Percentiles rank a stretch among this genome's conserved stretches.
These are phyloP conservation scores for Etheostoma spectabile DNA, from an alignment of 2,113 vertebrate species.

Conservation along the genomic window DNA sequence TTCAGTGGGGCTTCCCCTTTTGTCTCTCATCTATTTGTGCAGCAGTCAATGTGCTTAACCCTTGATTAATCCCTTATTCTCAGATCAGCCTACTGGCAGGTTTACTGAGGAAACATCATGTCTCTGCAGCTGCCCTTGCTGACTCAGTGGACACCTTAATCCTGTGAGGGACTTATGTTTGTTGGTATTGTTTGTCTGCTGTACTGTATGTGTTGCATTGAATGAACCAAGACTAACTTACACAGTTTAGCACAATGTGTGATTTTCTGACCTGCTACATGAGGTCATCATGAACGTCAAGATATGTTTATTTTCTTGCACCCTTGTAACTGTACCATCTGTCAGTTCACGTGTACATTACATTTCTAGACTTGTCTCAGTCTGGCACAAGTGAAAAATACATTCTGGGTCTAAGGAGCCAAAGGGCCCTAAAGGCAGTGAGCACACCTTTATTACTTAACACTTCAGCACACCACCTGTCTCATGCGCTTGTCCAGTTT, in stretches of 20 bases:
- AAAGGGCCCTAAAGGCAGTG: background rate
- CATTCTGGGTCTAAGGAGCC: background rate
- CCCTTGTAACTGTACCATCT: background rate
- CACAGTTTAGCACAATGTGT: background rate
- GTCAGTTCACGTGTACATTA: background rate
- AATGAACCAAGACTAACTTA: background rate
- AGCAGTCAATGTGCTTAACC: constrained; percentile 47
- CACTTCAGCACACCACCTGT: constrained; percentile 10
- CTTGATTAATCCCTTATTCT: constrained; percentile 66
- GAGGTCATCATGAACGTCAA: background rate
- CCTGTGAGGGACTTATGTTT: constrained; percentile 15
- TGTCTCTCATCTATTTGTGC: constrained; percentile 37
- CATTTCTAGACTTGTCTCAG: background rate
- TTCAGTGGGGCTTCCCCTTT: background rate
- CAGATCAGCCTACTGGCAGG: too few species aligned
- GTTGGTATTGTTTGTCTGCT: constrained; percentile 14
- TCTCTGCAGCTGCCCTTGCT: constrained; percentile 30
- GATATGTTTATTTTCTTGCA: constrained; percentile 1
- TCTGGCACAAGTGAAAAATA: constrained; percentile 11
- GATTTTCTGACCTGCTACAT: background rate
- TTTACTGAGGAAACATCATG: constrained; percentile 53
- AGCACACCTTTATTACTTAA: constrained; percentile 23
- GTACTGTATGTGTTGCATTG: background rate
- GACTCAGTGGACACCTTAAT: constrained; percentile 38
- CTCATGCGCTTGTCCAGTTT: background rate